A percentile compares a stretch with the other conserved stretches of the same genome.
Conservation (phyloP, 2,113 vertebrate genomes). For the Halichoeres trimaculatus region DNA sequence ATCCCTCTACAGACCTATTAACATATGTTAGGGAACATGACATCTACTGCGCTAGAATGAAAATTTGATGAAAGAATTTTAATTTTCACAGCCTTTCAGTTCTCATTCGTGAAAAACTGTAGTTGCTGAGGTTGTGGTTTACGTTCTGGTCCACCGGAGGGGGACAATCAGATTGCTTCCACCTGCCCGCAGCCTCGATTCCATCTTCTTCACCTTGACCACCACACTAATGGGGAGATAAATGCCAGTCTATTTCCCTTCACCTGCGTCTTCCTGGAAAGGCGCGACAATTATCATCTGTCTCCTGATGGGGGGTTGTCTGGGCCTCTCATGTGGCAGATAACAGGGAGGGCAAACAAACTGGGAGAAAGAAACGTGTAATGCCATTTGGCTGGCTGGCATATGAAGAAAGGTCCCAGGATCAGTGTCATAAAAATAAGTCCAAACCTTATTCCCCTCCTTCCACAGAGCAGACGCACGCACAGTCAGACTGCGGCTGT, state of each 20-base stretch:
- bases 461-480: conserved; percentile 31
- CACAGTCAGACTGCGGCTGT: conserved; percentile 32
- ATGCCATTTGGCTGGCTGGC: conserved; percentile 71
- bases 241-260: conserved; percentile 73
- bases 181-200: conserved; percentile 12
- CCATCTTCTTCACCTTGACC: conserved; percentile 47
- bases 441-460: conserved; percentile 45
- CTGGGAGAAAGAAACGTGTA: conserved; percentile 67
- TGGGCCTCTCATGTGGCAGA: conserved; percentile 82
- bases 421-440: conserved; percentile 72
- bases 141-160: conserved; percentile 2
- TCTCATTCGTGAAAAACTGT: conserved; percentile 36
- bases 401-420: conserved; percentile 76
- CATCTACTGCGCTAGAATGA: conserved; percentile 15
- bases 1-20: conserved; percentile 23
- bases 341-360: conserved; percentile 77
- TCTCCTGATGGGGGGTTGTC: conserved; percentile 76
- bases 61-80: conserved; percentile 34
- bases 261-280: conserved; percentile 63
- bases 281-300: conserved; percentile 72
- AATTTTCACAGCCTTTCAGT: conserved; percentile 42
- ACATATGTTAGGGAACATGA: conserved; percentile 19
- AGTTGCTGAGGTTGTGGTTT: conserved; percentile 44
- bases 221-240: conserved; percentile 67
- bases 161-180: conserved; percentile 38